Base-by-base conservation (phyloP, 2,113 vertebrate genomes). In the Aphyosemion australe region DNA sequence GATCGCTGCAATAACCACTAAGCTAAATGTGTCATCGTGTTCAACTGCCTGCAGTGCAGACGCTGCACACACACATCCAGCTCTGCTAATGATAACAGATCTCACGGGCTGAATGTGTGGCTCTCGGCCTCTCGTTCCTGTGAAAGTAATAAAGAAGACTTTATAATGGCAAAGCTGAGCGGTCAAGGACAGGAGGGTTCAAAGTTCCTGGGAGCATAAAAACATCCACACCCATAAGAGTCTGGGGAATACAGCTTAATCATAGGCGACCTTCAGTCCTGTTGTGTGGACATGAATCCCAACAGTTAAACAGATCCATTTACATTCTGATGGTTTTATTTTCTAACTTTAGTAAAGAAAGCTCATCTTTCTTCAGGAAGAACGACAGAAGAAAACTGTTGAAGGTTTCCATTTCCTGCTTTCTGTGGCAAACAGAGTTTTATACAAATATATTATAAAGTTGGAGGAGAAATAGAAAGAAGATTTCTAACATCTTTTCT, bases 131-230 rank as follows among this genome's bases (percentile, higher is more conserved):
- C n/a, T n/a, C n/a, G 57, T 65, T 45, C 60, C 20, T 11, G 20
- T 57, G n/a, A 1, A 16, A 6, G 34, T 74, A 60, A 73, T 71
- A 79, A 79, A 45, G 48, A 69, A 61, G 68, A 73, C 55, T 80
- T 78, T 74, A 60, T 74, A 64, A 65, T 8, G 61, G 46, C 43
- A 81, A 76, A 73, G 78, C 76, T 58, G 31, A 45, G 34, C 1
- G 31, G 55, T 65, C 69, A 74, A 81, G 81, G 75, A 46, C 70
- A 79, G 61, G 55, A 51, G 67, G 37, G 63, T 72, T 69, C 47
- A 61, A 61, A 46, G 67, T 69, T 76, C 43, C 64, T 32, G 57
- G 46, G 71, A 62, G 34, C 63, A 65, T 74, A 31, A 80, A 80
- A 78, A 57, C 60, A n/a, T 5, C 39, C 48, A 50, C 42, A 21